phyloP scores from a whole-genome alignment of 2,888 invertebrate genomes.

The Didymodactylos carnosus region DNA sequence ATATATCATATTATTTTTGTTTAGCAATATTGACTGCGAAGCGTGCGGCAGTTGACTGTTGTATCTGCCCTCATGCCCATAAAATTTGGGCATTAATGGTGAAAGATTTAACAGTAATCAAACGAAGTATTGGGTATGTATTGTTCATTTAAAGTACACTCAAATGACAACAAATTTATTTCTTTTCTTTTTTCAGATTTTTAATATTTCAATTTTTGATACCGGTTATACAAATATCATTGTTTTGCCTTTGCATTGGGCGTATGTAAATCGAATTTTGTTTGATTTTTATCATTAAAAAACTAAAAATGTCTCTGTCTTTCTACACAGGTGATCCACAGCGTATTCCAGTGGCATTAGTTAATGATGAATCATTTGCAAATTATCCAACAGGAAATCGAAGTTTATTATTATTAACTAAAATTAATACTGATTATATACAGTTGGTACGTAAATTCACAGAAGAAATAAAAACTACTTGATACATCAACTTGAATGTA shows the following conservation, averaged over 20 bases:
- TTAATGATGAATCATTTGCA: constrained; percentile 47
- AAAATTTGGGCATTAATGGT: constrained; percentile 24
- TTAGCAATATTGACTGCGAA: background rate
- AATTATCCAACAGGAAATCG: background rate
- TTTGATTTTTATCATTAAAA: background rate
- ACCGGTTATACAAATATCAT: constrained; percentile 77
- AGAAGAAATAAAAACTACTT: too few relatives aligned
- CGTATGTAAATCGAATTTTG: constrained; percentile 7
- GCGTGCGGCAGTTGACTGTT: constrained; percentile 15
- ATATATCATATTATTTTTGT: background rate
- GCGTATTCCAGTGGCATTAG: constrained; percentile 3
- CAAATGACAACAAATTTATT: constrained; percentile 15
- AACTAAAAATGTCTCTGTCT: background rate
- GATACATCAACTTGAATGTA: too few relatives aligned
- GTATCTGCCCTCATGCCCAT: constrained; percentile 13
- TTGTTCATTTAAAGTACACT: background rate
- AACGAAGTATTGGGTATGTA: constrained; percentile 26
- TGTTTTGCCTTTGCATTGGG: constrained; percentile 63
- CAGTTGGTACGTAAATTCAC: background rate
- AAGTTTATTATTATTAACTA: background rate
- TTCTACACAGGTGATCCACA: background rate
- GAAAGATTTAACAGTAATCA: constrained; percentile 26
- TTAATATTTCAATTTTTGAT: constrained; percentile 78
- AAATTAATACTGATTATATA: background rate
- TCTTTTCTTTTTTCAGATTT: constrained; percentile 33